Base-by-base conservation (phyloP, 2,888 invertebrate genomes). In the Cheilosia scutellata region DNA sequence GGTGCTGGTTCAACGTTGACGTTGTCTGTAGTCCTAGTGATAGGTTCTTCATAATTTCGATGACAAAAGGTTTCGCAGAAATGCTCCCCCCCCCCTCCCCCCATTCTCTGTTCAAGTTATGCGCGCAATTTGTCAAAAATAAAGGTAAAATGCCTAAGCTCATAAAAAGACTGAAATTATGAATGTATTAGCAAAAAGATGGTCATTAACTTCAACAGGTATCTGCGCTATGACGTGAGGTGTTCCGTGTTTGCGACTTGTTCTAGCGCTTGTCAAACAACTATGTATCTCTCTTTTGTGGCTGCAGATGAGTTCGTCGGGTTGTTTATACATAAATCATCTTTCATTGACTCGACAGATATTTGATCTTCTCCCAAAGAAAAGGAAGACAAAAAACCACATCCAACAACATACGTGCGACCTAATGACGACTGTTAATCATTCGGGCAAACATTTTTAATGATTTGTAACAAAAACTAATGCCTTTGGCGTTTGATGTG, bases 61-160 rank as follows among this genome's bases (percentile, higher is more conserved):
- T 40, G 13, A 27, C 25, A 13, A 13, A 9, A 27, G 16, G 27
- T 66, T 82, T 66, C 72, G 27, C n/a, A 63, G 66, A 83, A 74
- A n/a, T 25, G n/a, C 4, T 53, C 27, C 55, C 37, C 16, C 11
- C 31, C 53, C 42, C 2, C 37, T 4, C 11, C 1, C 11, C 37
- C 11, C 37, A 11, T 11, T 13, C 13, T 47, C 71, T 42, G 55
- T 27, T 58, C 25, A 62, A 74, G 44, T 16, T 63, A 60, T 79
- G 74, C 55, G 58, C 33, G 70, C 65, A 47, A 80, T 84, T 84
- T 84, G 84, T 84, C 80, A 79, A 79, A 83, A n/a, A n/a, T n/a
- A n/a, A 83, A 79, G 70, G 51, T 70, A 53, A 74, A 58, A 68
- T 44, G 65, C 51, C 51, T 70, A 53, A 65, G 53, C 77, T 83